A percentile compares a stretch with the other conserved stretches of the same genome.
Conservation (phyloP, 2,888 invertebrate genomes). For the Chloroclystis v-ata region DNA sequence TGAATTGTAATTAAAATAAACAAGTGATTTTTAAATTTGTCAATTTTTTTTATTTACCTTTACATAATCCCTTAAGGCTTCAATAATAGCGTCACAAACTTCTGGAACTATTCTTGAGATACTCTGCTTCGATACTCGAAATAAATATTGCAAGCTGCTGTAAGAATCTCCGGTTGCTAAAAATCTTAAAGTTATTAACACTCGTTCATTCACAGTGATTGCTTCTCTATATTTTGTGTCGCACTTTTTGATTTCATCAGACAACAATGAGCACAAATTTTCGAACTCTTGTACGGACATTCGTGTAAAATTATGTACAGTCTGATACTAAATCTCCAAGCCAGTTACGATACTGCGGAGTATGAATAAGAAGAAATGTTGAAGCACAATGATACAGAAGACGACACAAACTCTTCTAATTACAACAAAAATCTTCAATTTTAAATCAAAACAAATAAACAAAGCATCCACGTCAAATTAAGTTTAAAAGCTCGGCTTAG, state of each 20-base stretch:
- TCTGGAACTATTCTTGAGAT: slow-evolving; percentile 11
- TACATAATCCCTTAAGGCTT: slow-evolving; percentile 12
- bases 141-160: slow-evolving; percentile 14
- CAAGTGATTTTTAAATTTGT: slow-evolving; percentile 3
- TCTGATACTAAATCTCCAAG: slow-evolving; percentile 16
- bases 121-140: slow-evolving; percentile 8
- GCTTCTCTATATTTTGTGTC: slow-evolving; percentile 19
- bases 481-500: too few relatives aligned
- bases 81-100: slow-evolving; percentile 10
- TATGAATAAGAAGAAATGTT: too few relatives aligned
- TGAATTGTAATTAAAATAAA: slow-evolving; percentile 11
- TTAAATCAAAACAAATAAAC: too few relatives aligned
- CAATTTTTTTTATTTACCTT: slow-evolving; percentile 15
- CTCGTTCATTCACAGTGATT: slow-evolving; percentile 11
- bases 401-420: too few relatives aligned
- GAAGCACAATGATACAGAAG: too few relatives aligned
- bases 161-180: slow-evolving; percentile 22
- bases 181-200: slow-evolving; percentile 20
- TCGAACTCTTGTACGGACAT: slow-evolving; percentile 21
- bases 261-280: slow-evolving; percentile 27
- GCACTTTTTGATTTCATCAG: slow-evolving; percentile 21
- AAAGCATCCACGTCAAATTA: too few relatives aligned
- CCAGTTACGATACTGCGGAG: too few relatives aligned
- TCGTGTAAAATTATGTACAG: slow-evolving; percentile 23
- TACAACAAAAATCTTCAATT: too few relatives aligned